Conservation (phyloP, 2,113 vertebrate genomes). For the Sturnus vulgaris region DNA sequence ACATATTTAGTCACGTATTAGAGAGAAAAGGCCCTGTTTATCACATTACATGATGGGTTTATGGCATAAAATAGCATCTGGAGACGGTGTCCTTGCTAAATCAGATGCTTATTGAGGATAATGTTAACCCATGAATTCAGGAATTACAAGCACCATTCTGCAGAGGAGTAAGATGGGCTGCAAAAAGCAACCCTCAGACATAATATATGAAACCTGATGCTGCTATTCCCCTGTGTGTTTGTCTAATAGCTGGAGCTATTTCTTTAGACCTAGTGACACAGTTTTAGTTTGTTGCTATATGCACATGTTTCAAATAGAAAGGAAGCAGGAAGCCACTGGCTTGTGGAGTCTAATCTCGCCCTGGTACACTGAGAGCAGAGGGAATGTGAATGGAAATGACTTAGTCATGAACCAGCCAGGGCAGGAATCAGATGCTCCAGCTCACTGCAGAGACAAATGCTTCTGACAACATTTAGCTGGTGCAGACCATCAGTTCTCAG, state of each 20-base stretch:
- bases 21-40: not conserved
- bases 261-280: not conserved
- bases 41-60: not conserved
- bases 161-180: not conserved
- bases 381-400: not conserved
- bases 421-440: not conserved
- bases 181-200: not conserved
- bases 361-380: not conserved
- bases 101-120: not conserved
- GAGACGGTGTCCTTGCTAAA: not conserved
- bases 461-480: not conserved
- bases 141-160: not conserved
- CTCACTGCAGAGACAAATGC: not conserved
- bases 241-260: not conserved
- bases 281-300: not conserved
- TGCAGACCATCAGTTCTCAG: conserved; percentile 10
- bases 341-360: not conserved
- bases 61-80: not conserved
- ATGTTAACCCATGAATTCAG: not conserved
- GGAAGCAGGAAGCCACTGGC: not conserved
- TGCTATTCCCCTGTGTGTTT: not conserved
- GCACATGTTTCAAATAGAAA: not conserved
- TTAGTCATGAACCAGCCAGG: not conserved
- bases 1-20: not conserved
- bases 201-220: not conserved